A percentile compares a stretch with the other conserved stretches of the same genome.
Conservation (phyloP, 2,113 vertebrate genomes). For the Arvicanthis niloticus region DNA sequence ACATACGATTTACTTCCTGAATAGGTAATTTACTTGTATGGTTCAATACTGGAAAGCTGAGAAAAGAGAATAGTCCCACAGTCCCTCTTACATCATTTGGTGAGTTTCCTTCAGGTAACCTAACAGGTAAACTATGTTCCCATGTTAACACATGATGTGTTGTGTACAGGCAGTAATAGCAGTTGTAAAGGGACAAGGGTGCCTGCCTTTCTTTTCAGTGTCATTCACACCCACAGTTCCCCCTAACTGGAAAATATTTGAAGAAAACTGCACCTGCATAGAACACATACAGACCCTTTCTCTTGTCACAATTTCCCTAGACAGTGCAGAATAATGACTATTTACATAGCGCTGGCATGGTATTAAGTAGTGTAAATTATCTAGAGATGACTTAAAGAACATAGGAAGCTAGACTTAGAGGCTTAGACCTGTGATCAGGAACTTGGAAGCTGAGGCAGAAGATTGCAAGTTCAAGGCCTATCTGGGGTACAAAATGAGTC, state of each 20-base stretch:
- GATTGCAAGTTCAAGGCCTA: background rate
- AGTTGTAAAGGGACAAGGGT: background rate
- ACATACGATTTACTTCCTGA: conserved; percentile 59
- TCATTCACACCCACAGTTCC: background rate
- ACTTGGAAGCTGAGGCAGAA: background rate
- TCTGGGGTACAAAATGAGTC: background rate
- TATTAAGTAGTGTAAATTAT: background rate
- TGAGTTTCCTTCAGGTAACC: background rate
- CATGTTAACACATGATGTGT: background rate
- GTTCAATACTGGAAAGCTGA: conserved; percentile 6
- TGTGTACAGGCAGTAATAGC: background rate
- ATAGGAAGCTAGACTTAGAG: background rate
- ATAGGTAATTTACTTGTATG: background rate
- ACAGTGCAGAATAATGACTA: background rate
- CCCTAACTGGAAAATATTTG: background rate
- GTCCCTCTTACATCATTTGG: background rate
- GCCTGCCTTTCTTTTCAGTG: background rate
- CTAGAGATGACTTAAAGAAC: background rate
- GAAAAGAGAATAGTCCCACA: background rate
- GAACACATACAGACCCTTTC: background rate
- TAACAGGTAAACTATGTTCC: background rate
- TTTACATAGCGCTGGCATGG: background rate
- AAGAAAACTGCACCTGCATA: background rate
- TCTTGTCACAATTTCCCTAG: background rate
- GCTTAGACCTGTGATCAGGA: background rate